Evolutionary conservation across 1,140 invertebrate species (phyloP).

Genomic region (Sipha flava): DNA sequence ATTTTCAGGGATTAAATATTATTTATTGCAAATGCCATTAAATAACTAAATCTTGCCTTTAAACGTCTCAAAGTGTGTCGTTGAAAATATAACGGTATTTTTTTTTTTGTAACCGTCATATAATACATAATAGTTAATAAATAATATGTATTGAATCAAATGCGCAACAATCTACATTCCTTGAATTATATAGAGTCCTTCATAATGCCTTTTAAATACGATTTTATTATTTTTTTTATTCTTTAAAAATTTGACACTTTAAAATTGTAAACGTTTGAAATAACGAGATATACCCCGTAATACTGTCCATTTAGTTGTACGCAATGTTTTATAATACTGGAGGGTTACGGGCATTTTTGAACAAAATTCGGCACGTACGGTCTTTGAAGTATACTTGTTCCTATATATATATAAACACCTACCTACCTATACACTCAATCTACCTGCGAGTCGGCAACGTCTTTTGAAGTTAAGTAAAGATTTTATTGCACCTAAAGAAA

Average conservation of each 20-base stretch:
- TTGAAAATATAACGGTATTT: slow-evolving; percentile 11
- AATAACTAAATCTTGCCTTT: not conserved
- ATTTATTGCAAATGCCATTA: too few species aligned
- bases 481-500: slow-evolving; percentile 2
- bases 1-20: too few species aligned
- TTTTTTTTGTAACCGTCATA: not conserved
- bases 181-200: not conserved
- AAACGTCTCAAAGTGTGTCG: not conserved
- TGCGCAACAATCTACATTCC: not conserved
- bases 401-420: not conserved
- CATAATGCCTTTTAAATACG: not conserved
- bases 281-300: not conserved
- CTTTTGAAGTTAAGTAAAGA: slow-evolving; percentile 19
- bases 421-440: not conserved
- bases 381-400: slow-evolving; percentile 7
- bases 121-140: not conserved
- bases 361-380: slow-evolving; percentile 11
- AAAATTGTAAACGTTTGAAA: not conserved
- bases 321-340: slow-evolving; percentile 8
- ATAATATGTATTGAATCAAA: not conserved
- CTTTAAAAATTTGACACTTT: not conserved
- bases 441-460: slow-evolving; percentile 2
- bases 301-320: not conserved
- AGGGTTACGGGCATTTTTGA: not conserved
- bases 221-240: not conserved